Conservation (phyloP, 92 coral and sea anemone genomes). For the Bergia sp. region DNA sequence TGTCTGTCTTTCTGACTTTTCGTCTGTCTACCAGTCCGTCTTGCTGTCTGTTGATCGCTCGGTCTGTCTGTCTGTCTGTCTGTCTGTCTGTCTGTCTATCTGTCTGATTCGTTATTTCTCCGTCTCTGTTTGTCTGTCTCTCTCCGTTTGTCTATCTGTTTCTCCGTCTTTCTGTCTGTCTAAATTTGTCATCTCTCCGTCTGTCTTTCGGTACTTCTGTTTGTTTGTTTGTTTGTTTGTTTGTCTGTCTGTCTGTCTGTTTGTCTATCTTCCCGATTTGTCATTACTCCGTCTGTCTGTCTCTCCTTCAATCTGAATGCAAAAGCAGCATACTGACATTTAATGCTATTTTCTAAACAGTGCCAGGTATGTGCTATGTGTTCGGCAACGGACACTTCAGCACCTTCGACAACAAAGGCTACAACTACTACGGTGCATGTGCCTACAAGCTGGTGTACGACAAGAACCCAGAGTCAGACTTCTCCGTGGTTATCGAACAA, state of each 20-base stretch:
- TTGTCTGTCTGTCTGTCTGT: not conserved
- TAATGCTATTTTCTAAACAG: slow-evolving; percentile 30
- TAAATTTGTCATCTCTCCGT: not conserved
- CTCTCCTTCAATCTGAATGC: too few species aligned
- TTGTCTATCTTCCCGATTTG: too few species aligned
- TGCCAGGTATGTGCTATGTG: slow-evolving; percentile 84
- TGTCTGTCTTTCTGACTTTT: too few species aligned
- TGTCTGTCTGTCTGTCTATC: too few species aligned
- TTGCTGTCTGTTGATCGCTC: too few species aligned
- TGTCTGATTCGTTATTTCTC: too few species aligned
- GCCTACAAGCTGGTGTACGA: slow-evolving; percentile 67
- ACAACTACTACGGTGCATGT: slow-evolving; percentile 77
- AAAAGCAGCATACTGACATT: too few species aligned
- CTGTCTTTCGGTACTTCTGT: not conserved
- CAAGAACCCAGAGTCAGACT: slow-evolving; percentile 58
- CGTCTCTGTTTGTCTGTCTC: not conserved
- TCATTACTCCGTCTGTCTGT: too few species aligned
- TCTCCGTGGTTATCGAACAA: slow-evolving; percentile 70
- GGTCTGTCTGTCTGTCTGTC: too few species aligned
- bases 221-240: not conserved
- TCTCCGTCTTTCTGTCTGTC: not conserved
- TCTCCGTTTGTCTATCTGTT: not conserved
- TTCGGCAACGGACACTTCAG: slow-evolving; percentile 82
- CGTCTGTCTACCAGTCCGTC: too few species aligned
- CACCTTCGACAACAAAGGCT: slow-evolving; percentile 86